Conservation (phyloP, 2,113 vertebrate species). For the human (Homo sapiens) region GRCh38 chr7:18298501-18299000, state of each 20-base stretch:
- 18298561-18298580: too few relatives aligned
- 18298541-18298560: too few relatives aligned
- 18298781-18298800: neutral
- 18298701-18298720: neutral
- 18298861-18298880: neutral
- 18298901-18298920: slow-evolving; percentile 5
- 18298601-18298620: too few relatives aligned
- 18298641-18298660: neutral
- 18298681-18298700: neutral
- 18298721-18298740: neutral
- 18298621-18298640: neutral
- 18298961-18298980: slow-evolving; percentile 27
- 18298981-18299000: slow-evolving; percentile 40
- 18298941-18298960: neutral
- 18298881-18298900: neutral
- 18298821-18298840: neutral
- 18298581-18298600: too few relatives aligned
- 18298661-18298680: neutral
- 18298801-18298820: neutral
- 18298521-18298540: too few relatives aligned
- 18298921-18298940: neutral
- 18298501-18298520: too few relatives aligned
- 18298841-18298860: slow-evolving; percentile 30
- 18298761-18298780: neutral
- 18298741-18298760: neutral